phyloP scores from a whole-genome alignment of 2,797 vertebrate genomes.

The Takifugu ocellatus region DNA sequence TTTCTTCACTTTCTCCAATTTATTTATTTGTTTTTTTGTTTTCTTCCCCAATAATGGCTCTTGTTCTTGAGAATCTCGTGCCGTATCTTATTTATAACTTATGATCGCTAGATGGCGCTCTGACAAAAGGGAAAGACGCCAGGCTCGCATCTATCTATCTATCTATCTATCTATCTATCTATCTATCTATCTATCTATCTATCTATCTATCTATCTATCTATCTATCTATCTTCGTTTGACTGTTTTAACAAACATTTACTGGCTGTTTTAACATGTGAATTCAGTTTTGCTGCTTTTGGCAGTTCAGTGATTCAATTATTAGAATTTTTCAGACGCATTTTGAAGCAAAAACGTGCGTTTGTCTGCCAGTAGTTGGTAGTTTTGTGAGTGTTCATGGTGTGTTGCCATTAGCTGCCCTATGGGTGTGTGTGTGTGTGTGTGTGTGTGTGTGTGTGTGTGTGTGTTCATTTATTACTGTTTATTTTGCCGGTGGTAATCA shows the following conservation, averaged over 20 bases:
- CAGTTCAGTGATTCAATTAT: background rate
- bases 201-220: too few relatives aligned
- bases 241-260: too few relatives aligned
- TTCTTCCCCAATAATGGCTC: too few relatives aligned
- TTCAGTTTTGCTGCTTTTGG: too few relatives aligned
- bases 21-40: too few relatives aligned
- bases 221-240: too few relatives aligned
- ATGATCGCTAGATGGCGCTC: conserved; percentile 71
- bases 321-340: background rate
- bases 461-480: conserved; percentile 71
- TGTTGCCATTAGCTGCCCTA: too few relatives aligned
- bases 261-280: too few relatives aligned
- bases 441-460: conserved; percentile 42
- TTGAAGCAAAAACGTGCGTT: too few relatives aligned
- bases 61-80: background rate
- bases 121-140: conserved; percentile 53
- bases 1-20: too few relatives aligned
- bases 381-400: conserved; percentile 2
- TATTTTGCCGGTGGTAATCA: conserved; percentile 73
- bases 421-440: conserved; percentile 23
- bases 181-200: too few relatives aligned
- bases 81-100: conserved; percentile 12
- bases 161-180: too few relatives aligned
- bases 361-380: background rate
- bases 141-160: background rate